A percentile compares a stretch with the other conserved stretches of the same genome.
Conservation (phyloP, 2,113 vertebrate genomes). For the Petrocephalus zakoni region DNA sequence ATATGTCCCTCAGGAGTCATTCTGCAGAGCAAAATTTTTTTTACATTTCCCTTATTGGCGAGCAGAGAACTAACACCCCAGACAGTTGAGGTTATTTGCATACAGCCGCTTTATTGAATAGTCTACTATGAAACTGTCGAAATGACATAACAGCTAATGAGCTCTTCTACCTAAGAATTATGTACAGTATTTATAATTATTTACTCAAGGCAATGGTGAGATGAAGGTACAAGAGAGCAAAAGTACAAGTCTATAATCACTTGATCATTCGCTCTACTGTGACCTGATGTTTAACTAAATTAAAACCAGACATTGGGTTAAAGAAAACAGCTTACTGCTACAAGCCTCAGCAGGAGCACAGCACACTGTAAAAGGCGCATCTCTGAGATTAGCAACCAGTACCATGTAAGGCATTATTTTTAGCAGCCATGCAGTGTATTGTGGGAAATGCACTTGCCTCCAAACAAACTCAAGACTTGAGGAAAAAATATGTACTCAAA, state of each 20-base stretch:
- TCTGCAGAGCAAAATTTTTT: background rate
- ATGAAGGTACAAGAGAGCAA: background rate
- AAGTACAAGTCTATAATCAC: background rate
- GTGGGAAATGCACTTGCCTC: slow-evolving; percentile 14
- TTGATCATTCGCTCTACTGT: background rate
- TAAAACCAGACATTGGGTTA: background rate
- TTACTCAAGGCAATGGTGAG: background rate
- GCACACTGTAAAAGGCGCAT: background rate
- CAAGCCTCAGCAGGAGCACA: background rate
- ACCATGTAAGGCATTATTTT: slow-evolving; percentile 20
- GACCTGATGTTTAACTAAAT: background rate
- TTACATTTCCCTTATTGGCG: background rate
- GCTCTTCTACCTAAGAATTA: background rate
- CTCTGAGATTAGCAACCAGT: background rate
- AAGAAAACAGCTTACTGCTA: background rate
- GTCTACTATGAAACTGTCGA: background rate
- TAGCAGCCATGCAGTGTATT: slow-evolving; percentile 5
- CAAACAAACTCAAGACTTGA: background rate
- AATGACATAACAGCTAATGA: background rate
- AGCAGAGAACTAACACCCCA: background rate
- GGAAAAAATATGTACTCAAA: background rate
- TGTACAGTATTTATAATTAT: background rate
- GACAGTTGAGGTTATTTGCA: background rate
- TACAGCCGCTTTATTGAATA: background rate
- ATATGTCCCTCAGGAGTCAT: background rate